A percentile compares a stretch with the other conserved stretches of the same genome.
Evolutionary conservation across 2,113 vertebrate genomes (phyloP).

Genomic region (Pundamilia nyererei): DNA sequence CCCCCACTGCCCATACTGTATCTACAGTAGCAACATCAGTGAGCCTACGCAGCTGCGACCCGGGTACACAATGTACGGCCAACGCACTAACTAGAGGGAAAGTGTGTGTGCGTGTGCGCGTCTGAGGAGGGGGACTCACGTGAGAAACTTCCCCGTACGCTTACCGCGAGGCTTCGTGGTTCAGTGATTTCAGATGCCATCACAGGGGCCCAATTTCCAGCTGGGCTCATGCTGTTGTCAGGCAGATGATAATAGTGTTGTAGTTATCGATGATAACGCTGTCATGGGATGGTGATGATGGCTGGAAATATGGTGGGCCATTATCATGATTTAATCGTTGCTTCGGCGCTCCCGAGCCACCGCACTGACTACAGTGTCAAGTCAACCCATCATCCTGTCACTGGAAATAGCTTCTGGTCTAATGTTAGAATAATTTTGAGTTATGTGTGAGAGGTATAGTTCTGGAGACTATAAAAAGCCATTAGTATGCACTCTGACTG

Average conservation of each 20-base stretch:
- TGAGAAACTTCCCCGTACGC: conserved; percentile 31
- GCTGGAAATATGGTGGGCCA: conserved; percentile 48
- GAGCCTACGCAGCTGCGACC: conserved; percentile 60
- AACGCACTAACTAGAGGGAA: conserved; percentile 47
- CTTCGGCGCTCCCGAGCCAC: conserved; percentile 36
- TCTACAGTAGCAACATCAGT: conserved; percentile 55
- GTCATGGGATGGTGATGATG: conserved; percentile 42
- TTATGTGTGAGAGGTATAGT: conserved; percentile 39
- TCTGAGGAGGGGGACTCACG: neutral
- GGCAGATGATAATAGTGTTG: conserved; percentile 47
- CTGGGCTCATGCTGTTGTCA: conserved; percentile 45
- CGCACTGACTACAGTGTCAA: conserved; percentile 48
- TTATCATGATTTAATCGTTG: conserved; percentile 65
- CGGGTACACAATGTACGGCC: conserved; percentile 72
- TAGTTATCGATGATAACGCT: conserved; percentile 54
- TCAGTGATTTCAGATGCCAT: conserved; percentile 32
- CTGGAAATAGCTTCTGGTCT: conserved; percentile 47
- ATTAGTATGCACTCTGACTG: conserved; percentile 35
- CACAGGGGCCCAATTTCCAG: conserved; percentile 17
- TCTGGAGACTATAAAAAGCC: conserved; percentile 22
- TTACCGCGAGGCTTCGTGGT: neutral
- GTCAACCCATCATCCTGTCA: conserved; percentile 66
- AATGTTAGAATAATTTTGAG: conserved; percentile 54
- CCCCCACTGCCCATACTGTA: conserved; percentile 52
- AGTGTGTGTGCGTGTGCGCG: neutral